Conservation (phyloP, 1,140 invertebrate genomes). For the Pteromalus puparum region DNA sequence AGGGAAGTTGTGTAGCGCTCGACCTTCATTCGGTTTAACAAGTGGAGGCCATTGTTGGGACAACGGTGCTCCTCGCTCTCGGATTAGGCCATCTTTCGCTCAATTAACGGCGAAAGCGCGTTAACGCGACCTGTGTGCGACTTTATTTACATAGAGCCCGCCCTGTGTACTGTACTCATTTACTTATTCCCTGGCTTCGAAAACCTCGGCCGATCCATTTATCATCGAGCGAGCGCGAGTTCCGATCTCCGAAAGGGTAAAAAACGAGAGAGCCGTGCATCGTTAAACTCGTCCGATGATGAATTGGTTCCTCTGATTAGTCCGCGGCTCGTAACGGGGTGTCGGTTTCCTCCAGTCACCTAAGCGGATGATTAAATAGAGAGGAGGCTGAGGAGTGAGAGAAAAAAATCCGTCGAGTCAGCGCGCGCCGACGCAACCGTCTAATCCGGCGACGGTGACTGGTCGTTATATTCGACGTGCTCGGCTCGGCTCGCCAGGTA, state of each 20-base stretch:
- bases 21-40: slow-evolving; percentile 48
- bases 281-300: slow-evolving; percentile 18
- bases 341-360: slow-evolving; percentile 37
- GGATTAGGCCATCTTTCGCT: slow-evolving; percentile 17
- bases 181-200: not conserved
- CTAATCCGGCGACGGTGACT: slow-evolving; percentile 38
- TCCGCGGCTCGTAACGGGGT: slow-evolving; percentile 22
- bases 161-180: not conserved
- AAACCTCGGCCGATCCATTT: not conserved
- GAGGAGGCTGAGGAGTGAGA: not conserved
- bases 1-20: not conserved
- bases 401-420: slow-evolving; percentile 40
- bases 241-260: not conserved
- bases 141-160: not conserved
- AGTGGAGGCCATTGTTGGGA: slow-evolving; percentile 27
- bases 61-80: not conserved
- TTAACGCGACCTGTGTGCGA: not conserved
- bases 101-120: slow-evolving; percentile 21
- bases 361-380: slow-evolving; percentile 42
- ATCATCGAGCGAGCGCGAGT: not conserved
- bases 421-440: not conserved
- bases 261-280: not conserved
- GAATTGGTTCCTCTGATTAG: slow-evolving; percentile 38
- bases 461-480: not conserved
- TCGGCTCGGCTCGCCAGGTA: not conserved